Conservation (phyloP, 2,113 vertebrate genomes). For the Sus scrofa region DNA sequence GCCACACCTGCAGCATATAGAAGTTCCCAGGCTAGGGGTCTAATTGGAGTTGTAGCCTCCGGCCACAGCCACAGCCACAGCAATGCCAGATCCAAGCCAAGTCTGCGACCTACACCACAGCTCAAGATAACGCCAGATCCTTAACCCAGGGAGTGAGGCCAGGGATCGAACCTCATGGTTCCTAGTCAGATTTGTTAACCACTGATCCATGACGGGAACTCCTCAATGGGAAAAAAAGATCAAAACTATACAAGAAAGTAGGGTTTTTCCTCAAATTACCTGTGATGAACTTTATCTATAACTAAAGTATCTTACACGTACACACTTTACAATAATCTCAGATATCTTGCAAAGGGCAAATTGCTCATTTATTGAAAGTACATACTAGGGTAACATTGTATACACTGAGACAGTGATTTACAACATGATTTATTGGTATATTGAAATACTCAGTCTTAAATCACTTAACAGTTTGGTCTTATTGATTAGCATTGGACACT, state of each 20-base stretch:
- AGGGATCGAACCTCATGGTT: too few relatives aligned
- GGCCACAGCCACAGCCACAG: too few relatives aligned
- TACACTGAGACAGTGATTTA: constrained; percentile 5
- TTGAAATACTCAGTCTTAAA: not conserved
- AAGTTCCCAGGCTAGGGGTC: too few relatives aligned
- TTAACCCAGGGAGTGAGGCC: too few relatives aligned
- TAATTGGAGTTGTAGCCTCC: too few relatives aligned
- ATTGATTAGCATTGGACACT: not conserved
- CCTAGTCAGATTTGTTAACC: too few relatives aligned
- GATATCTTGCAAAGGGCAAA: not conserved
- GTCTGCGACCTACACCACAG: too few relatives aligned
- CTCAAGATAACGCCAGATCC: too few relatives aligned
- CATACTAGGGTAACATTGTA: not conserved
- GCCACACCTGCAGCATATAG: too few relatives aligned
- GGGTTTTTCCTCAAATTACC: not conserved
- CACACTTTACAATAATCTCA: not conserved
- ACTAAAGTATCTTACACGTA: not conserved
- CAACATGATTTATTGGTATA: not conserved
- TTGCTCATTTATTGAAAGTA: constrained; percentile 8
- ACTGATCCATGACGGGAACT: too few relatives aligned
- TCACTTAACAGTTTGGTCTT: not conserved
- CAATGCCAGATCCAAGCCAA: too few relatives aligned
- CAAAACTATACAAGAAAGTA: not conserved
- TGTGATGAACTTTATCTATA: not conserved
- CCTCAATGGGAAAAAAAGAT: not conserved